phyloP scores from a whole-genome alignment of 2,113 vertebrate species.

The Psilopogon haemacephalus region DNA sequence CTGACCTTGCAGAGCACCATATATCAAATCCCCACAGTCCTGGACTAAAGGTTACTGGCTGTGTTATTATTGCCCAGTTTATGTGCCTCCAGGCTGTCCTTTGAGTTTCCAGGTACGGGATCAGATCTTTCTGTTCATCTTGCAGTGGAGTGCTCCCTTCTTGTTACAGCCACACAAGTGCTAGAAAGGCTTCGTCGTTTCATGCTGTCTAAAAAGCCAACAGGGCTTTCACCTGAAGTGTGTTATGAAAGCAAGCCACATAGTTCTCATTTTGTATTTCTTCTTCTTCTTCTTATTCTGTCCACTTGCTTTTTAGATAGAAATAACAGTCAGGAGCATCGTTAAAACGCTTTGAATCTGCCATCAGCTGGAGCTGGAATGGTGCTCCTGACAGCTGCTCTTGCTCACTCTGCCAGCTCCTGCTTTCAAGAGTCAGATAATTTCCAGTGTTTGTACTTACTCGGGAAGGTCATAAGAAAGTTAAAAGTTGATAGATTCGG shows the following conservation, averaged over 20 bases:
- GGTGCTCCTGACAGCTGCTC: not conserved
- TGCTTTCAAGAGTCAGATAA: not conserved
- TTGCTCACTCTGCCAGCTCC: not conserved
- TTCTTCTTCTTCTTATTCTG: not conserved
- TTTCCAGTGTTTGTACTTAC: not conserved
- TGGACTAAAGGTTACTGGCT: not conserved
- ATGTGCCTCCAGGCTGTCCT: not conserved
- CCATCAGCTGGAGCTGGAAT: not conserved
- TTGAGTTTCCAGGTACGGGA: not conserved
- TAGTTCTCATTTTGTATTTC: not conserved
- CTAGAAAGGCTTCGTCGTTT: not conserved
- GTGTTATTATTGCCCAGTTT: rapidly evolving
- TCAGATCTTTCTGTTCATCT: not conserved
- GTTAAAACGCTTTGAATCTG: not conserved
- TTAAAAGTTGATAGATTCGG: not conserved
- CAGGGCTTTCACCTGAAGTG: not conserved
- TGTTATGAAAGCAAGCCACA: not conserved
- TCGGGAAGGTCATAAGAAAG: not conserved
- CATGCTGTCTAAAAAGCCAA: not conserved
- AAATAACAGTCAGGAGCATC: not conserved
- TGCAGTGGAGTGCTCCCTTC: not conserved
- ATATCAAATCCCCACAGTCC: rapidly evolving
- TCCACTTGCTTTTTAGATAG: not conserved
- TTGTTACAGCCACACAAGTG: not conserved
- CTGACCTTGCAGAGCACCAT: rapidly evolving